phyloP scores from a whole-genome alignment of 64 coral and sea anemone species.

The Astreopora myriophthalma region DNA sequence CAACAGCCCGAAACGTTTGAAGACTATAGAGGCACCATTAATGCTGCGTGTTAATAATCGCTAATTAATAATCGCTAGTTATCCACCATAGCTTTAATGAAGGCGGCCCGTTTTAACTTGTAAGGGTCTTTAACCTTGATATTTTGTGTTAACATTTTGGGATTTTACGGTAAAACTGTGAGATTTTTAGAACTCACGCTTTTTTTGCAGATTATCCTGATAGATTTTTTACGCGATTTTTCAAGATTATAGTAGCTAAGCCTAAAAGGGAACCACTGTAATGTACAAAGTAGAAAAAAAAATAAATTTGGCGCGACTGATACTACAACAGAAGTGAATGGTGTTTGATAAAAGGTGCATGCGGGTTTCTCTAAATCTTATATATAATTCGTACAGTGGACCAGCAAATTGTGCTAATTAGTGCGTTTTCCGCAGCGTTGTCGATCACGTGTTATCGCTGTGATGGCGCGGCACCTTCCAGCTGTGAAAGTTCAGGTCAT shows the following conservation, averaged over 20 bases:
- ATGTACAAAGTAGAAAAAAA: too few species aligned
- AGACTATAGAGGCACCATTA: conserved; percentile 36
- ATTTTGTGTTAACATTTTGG: neutral
- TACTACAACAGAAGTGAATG: too few species aligned
- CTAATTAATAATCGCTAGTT: neutral
- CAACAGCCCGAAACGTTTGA: conserved; percentile 46
- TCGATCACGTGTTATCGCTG: conserved; percentile 44
- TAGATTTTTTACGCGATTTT: neutral
- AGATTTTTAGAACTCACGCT: neutral
- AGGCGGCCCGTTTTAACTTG: neutral
- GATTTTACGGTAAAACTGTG: neutral
- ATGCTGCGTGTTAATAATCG: conserved; percentile 46
- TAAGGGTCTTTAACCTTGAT: neutral
- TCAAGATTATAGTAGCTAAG: too few species aligned
- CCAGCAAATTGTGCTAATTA: neutral
- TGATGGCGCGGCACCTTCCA: neutral
- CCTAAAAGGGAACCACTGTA: too few species aligned
- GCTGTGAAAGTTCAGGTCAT: neutral
- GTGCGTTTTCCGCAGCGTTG: neutral
- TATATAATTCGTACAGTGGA: neutral
- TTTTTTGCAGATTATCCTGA: neutral
- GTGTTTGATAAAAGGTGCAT: too few species aligned
- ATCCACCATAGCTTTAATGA: neutral
- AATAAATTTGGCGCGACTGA: too few species aligned
- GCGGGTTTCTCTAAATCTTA: neutral